Conservation (phyloP, 2,888 invertebrate species). For the Pyrocoelia pectoralis region DNA sequence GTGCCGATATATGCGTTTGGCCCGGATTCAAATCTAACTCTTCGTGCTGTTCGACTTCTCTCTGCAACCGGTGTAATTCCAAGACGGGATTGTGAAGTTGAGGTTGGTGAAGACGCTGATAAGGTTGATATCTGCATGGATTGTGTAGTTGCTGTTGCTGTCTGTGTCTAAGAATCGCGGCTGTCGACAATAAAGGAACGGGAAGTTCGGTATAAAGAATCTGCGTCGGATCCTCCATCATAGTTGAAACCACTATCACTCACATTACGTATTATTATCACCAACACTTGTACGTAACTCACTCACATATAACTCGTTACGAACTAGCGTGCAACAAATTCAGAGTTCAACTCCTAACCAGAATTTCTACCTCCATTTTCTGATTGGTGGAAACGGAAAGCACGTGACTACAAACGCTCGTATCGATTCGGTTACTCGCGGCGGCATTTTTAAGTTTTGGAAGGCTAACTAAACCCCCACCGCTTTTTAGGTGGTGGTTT, state of each 20-base stretch:
- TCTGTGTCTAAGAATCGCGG: slow-evolving; percentile 62
- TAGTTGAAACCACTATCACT: slow-evolving; percentile 50
- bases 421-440: slow-evolving; percentile 83
- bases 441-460: slow-evolving; percentile 81
- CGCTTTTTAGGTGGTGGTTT: slow-evolving; percentile 34
- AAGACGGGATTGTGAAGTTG: slow-evolving; percentile 62
- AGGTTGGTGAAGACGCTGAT: slow-evolving; percentile 74
- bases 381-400: slow-evolving; percentile 45
- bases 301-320: slow-evolving; percentile 50
- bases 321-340: slow-evolving; percentile 41
- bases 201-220: slow-evolving; percentile 68
- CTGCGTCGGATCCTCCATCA: slow-evolving; percentile 65
- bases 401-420: slow-evolving; percentile 71
- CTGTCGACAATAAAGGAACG: slow-evolving; percentile 63
- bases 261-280: slow-evolving; percentile 59
- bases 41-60: slow-evolving; percentile 42
- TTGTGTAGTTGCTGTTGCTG: slow-evolving; percentile 60
- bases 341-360: slow-evolving; percentile 27
- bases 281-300: slow-evolving; percentile 52
- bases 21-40: slow-evolving; percentile 49
- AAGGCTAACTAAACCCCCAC: slow-evolving; percentile 45
- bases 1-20: slow-evolving; percentile 82
- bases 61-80: slow-evolving; percentile 49
- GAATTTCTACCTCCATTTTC: slow-evolving; percentile 25
- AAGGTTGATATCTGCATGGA: slow-evolving; percentile 66